Evolutionary conservation across 2,888 invertebrate species (phyloP), one percentile per base, ranked within the genome.

Genomic region (Thymelicus sylvestris): DNA sequence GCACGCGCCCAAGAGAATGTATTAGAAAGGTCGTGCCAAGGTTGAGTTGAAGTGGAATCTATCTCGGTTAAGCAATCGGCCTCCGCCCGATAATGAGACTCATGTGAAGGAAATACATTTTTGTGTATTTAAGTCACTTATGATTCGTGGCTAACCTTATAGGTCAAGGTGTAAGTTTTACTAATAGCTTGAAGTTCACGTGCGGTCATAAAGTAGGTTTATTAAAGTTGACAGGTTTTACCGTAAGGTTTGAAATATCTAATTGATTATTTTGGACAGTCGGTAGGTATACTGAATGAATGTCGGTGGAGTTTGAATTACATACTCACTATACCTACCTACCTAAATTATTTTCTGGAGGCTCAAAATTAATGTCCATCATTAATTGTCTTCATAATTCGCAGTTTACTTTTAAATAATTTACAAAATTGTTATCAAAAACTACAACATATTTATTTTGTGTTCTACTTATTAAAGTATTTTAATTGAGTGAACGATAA

Each of bases 21-120:
- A 81, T 83, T 82, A 79, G 81, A 84, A 86, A 88, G 88, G 86
- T 85, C 81, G 78, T 66, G 75, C 72, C 84, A 86, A 86, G 88
- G 87, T 82, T 79, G 66, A 13, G 15, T 50, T 24, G 59, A 64
- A 73, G 64, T 48, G 59, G 67, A 73, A 67, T 71, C 71, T 68
- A 71, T 77, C 68, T 70, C 73, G 31, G 63, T 76, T 74, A 64
- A 31, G 76, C 66, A 78, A 77, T 66, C 66, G 71, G 80, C 83
- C 82, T 84, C 77, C 74, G 68, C 57, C 62, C 64, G 64, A 76
- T 79, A 82, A 81, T 81, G 76, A 80, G 75, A 73, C 75, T 71
- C 74, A 66, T 75, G 73, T 74, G 67, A 77, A 75, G 74, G 78
- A 77, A 78, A 77, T 73, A 81, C 76, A 76, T 77, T 65, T 70